Base-by-base conservation (phyloP, 2,113 vertebrate genomes). In the Parus major region DNA sequence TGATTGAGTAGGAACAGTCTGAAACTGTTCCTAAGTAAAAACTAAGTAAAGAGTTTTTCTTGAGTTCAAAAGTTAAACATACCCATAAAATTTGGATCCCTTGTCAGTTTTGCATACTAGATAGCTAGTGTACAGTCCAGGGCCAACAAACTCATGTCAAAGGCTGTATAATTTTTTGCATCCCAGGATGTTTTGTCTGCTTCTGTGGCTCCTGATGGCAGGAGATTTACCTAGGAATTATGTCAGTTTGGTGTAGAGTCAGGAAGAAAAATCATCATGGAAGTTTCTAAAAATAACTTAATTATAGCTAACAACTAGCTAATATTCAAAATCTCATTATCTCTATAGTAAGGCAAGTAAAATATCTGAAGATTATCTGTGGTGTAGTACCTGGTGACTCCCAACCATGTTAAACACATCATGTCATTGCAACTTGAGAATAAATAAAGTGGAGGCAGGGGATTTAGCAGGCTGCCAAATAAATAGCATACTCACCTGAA, bases 11-110 rank as follows among this genome's bases (percentile, higher is more conserved):
- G 71, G 42, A 86, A 60, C 31, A 63, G 21, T 12, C 56, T 72
- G 90, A 95, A 96, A 93, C 39, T 39, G 39, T 39, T 39, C 39
- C 39, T 39, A 39, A 39, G 11, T 39, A 39, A 39, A 39, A 39
- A 39, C 39, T 39, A 52, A 86, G 41, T 16, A 25, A 81, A 92
- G 39, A 70, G n/a, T 50, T 78, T 46, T 85, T 61, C 52, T 47
- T 25, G 56, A 87, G 84, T 79, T 95, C 86, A 80, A 35, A 95
- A 92, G 86, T 86, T 86, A 65, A 93, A 86, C 6, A 11, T 35
- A 86, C 7, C 42, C 60, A 33, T 68, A 68, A 72, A 86, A 64
- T 71, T 42, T 73, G 10, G 8, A 90, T 94, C 22, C 14, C 20
- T 69, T 86, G 84, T 57, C 47, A n/a, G 31, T 77, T 68, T 63